Evolutionary conservation across 2,888 invertebrate genomes (phyloP).

Genomic region (Aspidiotus rigidus): DNA sequence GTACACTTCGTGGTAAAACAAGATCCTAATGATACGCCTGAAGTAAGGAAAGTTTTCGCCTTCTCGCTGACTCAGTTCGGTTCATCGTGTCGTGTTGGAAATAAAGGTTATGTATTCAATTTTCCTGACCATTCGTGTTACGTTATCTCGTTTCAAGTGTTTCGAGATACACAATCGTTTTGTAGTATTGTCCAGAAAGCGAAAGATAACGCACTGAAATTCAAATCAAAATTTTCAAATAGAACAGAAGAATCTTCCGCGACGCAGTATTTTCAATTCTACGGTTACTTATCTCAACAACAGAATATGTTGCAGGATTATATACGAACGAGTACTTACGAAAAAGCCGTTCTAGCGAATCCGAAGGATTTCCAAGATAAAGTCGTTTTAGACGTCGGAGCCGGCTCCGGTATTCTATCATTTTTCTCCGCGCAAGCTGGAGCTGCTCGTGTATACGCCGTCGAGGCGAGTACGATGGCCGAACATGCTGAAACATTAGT

Average conservation of each 20-base stretch:
- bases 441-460: slow-evolving; percentile 91
- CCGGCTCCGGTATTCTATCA: slow-evolving; percentile 95
- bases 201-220: slow-evolving; percentile 30
- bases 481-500: slow-evolving; percentile 84
- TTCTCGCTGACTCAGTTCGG: slow-evolving; percentile 16
- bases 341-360: slow-evolving; percentile 90
- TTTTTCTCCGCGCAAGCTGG: slow-evolving; percentile 98
- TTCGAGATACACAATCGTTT: slow-evolving; percentile 22
- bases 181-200: slow-evolving; percentile 23
- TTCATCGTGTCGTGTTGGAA: slow-evolving; percentile 28
- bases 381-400: slow-evolving; percentile 93
- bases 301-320: slow-evolving; percentile 99
- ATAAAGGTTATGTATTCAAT: slow-evolving; percentile 30
- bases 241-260: slow-evolving; percentile 97
- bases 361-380: slow-evolving; percentile 82
- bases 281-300: slow-evolving; percentile 96
- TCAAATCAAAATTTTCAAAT: slow-evolving; percentile 58
- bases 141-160: slow-evolving; percentile 22
- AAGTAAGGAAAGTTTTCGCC: slow-evolving; percentile 27
- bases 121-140: slow-evolving; percentile 31
- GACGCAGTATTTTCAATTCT: slow-evolving; percentile 97
- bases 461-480: slow-evolving; percentile 99
- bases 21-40: slow-evolving; percentile 26
- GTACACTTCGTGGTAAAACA: slow-evolving; percentile 20
- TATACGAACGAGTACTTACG: slow-evolving; percentile 95